Percentiles rank a stretch among this genome's conserved stretches.
Conservation (phyloP, 2,888 invertebrate species). For the Fragum sueziense region DNA sequence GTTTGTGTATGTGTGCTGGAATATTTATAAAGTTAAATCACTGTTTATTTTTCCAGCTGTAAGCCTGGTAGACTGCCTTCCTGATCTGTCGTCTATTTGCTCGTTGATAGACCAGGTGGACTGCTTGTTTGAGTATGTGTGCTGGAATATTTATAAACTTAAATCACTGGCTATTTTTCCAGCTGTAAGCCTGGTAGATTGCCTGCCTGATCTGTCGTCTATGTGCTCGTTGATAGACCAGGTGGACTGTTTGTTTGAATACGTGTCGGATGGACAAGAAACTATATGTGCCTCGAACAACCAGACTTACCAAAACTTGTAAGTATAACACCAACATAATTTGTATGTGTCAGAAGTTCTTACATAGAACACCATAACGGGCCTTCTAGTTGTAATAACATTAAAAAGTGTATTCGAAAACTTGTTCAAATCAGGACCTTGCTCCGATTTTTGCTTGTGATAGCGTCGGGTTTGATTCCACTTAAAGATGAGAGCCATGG, state of each 20-base stretch:
- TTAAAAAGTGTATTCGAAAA: too few species aligned
- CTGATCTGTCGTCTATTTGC: slow-evolving; percentile 2
- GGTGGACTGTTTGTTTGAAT: slow-evolving; percentile 9
- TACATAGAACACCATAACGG: too few species aligned
- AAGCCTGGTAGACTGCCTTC: neutral
- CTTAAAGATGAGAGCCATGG: too few species aligned
- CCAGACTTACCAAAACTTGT: slow-evolving; percentile 46
- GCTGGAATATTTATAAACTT: too few species aligned
- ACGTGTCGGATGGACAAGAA: slow-evolving; percentile 22
- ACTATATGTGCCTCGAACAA: slow-evolving; percentile 41
- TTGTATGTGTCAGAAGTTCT: too few species aligned
- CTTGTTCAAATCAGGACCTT: too few species aligned
- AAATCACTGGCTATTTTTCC: too few species aligned
- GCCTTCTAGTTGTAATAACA: too few species aligned
- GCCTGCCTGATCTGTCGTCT: neutral
- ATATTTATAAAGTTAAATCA: too few species aligned
- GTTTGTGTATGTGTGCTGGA: slow-evolving; percentile 13
- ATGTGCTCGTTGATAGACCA: slow-evolving; percentile 3
- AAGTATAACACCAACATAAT: too few species aligned
- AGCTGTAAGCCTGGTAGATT: neutral
- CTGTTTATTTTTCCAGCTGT: slow-evolving; percentile 5
- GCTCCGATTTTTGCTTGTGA: too few species aligned
- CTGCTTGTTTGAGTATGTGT: slow-evolving; percentile 18
- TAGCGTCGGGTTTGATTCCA: too few species aligned
- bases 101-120: neutral